Percentiles rank a stretch among this genome's conserved stretches.
Evolutionary conservation across 2,888 invertebrate genomes (phyloP).

Genomic region (Tachina grossa): DNA sequence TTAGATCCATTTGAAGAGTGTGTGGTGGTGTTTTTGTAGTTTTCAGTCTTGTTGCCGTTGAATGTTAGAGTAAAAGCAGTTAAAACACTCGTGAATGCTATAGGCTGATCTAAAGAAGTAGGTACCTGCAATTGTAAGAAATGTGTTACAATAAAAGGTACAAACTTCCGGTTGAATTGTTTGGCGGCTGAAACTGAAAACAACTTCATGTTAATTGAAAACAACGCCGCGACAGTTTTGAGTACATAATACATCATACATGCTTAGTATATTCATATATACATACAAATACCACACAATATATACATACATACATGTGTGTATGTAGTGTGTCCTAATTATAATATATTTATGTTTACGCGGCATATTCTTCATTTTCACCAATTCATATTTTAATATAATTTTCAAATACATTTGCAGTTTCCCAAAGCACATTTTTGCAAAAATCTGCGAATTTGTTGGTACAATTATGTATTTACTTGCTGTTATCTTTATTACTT

Average conservation of each 20-base stretch:
- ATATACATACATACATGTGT: not conserved
- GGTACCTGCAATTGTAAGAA: too few species aligned
- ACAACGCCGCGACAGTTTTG: too few species aligned
- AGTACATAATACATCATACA: not conserved
- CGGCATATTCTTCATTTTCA: too few species aligned
- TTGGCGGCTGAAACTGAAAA: too few species aligned
- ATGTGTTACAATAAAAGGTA: too few species aligned
- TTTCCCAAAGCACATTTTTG: too few species aligned
- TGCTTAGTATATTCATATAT: not conserved
- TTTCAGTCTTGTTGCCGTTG: not conserved
- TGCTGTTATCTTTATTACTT: not conserved
- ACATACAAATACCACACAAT: not conserved
- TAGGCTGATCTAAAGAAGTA: too few species aligned
- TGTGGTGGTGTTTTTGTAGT: constrained; percentile 36
- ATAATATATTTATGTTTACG: not conserved
- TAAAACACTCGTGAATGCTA: too few species aligned
- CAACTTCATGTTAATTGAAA: too few species aligned
- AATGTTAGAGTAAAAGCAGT: not conserved
- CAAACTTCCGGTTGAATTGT: too few species aligned
- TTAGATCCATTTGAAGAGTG: not conserved
- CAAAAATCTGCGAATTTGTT: not conserved
- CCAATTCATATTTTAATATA: not conserved
- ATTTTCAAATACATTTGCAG: not conserved
- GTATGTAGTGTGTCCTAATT: not conserved
- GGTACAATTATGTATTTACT: not conserved